These are phyloP conservation scores for Rattus norvegicus DNA, from an alignment of 2,113 vertebrate species.

Conservation along the genomic window GRCr8 NC_086019.1:53551501-53552000, in stretches of 20 bases:
- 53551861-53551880: fast-evolving
- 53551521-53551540: not conserved
- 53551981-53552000: not conserved
- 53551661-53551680: not conserved
- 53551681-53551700: not conserved
- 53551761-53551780: fast-evolving
- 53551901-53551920: not conserved
- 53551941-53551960: fast-evolving
- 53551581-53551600: not conserved
- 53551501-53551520: not conserved
- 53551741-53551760: fast-evolving
- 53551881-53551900: fast-evolving
- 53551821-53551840: not conserved
- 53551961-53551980: too few relatives aligned
- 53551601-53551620: not conserved
- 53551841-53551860: fast-evolving
- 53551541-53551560: not conserved
- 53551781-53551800: not conserved
- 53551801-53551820: fast-evolving
- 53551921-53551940: not conserved
- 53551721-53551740: fast-evolving
- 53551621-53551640: not conserved
- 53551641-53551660: not conserved
- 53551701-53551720: not conserved
- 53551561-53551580: not conserved